Evolutionary conservation across 2,888 invertebrate species (phyloP).

Genomic region (Ganaspis brasiliensis): DNA sequence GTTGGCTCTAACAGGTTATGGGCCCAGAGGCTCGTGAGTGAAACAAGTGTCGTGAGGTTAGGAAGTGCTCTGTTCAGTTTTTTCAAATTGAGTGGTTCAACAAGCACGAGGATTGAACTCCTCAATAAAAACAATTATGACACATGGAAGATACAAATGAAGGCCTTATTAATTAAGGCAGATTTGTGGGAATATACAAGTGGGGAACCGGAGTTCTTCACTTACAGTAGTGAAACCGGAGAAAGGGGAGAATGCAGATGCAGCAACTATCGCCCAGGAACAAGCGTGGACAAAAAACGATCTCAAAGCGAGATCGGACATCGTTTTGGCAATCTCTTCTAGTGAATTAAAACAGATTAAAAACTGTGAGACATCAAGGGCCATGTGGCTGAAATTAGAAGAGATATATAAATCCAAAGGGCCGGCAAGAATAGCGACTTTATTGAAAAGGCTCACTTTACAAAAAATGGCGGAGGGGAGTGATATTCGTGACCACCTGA

Average conservation of each 20-base stretch:
- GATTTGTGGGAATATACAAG: conserved; percentile 47
- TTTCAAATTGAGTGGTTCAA: neutral
- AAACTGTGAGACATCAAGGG: conserved; percentile 53
- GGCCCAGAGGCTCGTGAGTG: conserved; percentile 35
- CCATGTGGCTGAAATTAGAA: conserved; percentile 48
- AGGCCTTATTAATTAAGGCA: conserved; percentile 46
- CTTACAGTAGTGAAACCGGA: neutral
- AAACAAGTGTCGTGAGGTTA: conserved; percentile 7
- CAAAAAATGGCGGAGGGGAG: conserved; percentile 50
- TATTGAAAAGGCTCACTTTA: conserved; percentile 35
- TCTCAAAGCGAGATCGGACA: conserved; percentile 52
- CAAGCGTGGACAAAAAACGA: conserved; percentile 47
- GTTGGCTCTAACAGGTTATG: no score
- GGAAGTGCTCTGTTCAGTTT: neutral
- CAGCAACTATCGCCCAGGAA: neutral
- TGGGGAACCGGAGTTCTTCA: no score
- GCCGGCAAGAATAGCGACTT: no score
- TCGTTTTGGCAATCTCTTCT: conserved; percentile 50
- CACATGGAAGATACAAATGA: conserved; percentile 41
- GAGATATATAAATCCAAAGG: neutral
- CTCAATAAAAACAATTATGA: no score
- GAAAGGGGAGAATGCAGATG: neutral
- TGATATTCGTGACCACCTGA: conserved; percentile 49
- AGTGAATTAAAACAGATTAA: conserved; percentile 54
- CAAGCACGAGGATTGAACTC: conserved; percentile 6